Evolutionary conservation across 2,113 vertebrate genomes (phyloP), one percentile per base, ranked within the genome.

Genomic region (Probosciger aterrimus): DNA sequence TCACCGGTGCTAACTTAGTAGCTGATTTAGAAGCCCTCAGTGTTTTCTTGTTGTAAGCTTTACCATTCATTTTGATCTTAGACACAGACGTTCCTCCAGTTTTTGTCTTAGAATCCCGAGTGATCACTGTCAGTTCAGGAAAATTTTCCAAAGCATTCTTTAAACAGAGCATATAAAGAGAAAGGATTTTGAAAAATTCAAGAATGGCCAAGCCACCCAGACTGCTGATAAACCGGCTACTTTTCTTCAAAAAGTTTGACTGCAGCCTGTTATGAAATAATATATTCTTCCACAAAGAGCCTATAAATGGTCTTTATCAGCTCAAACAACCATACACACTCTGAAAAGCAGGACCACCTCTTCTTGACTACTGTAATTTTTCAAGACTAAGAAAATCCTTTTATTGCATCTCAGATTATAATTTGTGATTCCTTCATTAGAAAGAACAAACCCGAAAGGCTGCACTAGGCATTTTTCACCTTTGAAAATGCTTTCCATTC

Each of bases 121-220:
- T 98, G 90, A 99, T 98, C 95, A 99, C 98, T 25, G 99, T 98
- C 90, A 99, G 97, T 98, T 99, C 99, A 93, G 99, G 99, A 74
- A 99, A 99, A 96, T 98, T 99, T 98, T 99, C 99, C 96, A 99
- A 97, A 88, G 99, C 99, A 3, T 98, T 99, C 99, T 99, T 93
- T 82, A 96, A 96, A 96, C 19, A 96, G 75, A 96, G 43, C 77
- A 95, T 15, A 92, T 73, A 91, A 92, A 92, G 79, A 95, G 65
- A 84, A 77, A 83, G 8, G 12, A 50, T 93, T 65, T 90, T 24
- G 49, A 43, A 88, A 73, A 79, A 53, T 9, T 55, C 35, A 78
- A 64, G 22, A 94, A n/a, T 1, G 23, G 46, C 4, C 33, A 47
- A 35, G 14, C 31, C 52, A 92, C 59, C 4, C 79, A 95, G 31